Percentiles rank a stretch among this genome's conserved stretches.
Conservation (phyloP, 2,797 vertebrate genomes). For the Cygnus olor region DNA sequence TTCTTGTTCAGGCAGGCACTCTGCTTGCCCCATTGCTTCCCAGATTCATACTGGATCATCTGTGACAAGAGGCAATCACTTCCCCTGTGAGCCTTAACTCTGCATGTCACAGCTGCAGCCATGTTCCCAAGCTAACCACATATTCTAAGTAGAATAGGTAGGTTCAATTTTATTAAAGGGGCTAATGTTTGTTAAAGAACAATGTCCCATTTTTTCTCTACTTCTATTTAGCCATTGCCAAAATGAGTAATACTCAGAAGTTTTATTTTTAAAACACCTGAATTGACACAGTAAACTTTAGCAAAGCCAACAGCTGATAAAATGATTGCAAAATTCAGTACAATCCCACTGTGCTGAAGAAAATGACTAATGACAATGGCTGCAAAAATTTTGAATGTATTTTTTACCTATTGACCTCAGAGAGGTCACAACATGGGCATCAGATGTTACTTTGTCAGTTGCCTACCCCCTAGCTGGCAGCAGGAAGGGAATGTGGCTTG, state of each 20-base stretch:
- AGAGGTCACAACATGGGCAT: not conserved
- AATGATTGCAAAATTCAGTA: not conserved
- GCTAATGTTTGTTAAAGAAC: not conserved
- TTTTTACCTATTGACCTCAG: not conserved
- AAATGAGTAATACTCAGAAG: not conserved
- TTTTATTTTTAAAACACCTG: not conserved
- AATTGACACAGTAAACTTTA: not conserved
- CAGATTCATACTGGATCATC: rapidly evolving
- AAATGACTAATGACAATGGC: not conserved
- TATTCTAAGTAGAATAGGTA: not conserved
- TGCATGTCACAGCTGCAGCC: not conserved
- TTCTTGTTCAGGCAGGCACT: not conserved
- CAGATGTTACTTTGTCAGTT: not conserved
- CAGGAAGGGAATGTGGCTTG: not conserved
- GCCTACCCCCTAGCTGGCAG: not conserved
- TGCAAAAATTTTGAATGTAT: not conserved
- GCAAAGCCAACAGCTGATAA: not conserved
- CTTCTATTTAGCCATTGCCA: not conserved
- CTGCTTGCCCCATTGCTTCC: not conserved
- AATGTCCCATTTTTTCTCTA: not conserved
- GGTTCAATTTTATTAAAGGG: not conserved
- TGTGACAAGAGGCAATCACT: not conserved
- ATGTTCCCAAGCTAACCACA: not conserved
- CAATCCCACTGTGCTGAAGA: not conserved
- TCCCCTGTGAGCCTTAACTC: not conserved